Conservation (phyloP, 2,113 vertebrate genomes). For the Dasyornis broadbenti region DNA sequence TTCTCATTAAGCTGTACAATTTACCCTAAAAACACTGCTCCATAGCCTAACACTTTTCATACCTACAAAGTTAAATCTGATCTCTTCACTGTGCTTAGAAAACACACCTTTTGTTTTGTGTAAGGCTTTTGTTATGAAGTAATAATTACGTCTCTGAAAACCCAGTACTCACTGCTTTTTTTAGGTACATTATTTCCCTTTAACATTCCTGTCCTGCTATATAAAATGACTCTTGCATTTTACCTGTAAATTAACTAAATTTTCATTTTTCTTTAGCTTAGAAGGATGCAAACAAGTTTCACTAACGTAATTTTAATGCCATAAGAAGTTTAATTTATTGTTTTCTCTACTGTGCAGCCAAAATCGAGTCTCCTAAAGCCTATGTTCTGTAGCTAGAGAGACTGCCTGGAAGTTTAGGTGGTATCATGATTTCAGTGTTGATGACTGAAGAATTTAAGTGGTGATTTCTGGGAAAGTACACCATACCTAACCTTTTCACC, state of each 20-base stretch:
- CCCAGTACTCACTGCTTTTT: conserved; percentile 33
- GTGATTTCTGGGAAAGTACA: background rate
- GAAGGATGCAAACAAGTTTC: background rate
- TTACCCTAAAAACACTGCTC: conserved; percentile 14
- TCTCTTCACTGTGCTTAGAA: conserved; percentile 25
- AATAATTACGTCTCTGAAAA: conserved; percentile 28
- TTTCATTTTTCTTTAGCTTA: background rate
- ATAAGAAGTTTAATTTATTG: background rate
- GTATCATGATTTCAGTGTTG: background rate
- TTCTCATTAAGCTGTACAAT: background rate
- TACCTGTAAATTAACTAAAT: conserved; percentile 46
- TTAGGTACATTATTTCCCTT: conserved; percentile 29
- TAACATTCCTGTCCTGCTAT: conserved; percentile 39
- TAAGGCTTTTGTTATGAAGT: conserved; percentile 45
- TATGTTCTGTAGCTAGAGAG: background rate
- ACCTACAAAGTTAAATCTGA: conserved; percentile 18
- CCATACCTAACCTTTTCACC: conserved; percentile 21
- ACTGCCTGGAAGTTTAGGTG: background rate
- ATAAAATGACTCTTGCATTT: conserved; percentile 42
- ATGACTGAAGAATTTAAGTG: background rate
- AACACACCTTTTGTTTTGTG: background rate
- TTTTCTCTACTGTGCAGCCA: background rate
- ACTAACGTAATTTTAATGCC: background rate
- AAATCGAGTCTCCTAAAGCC: background rate
- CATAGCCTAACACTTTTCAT: background rate